Percentiles rank a stretch among this genome's conserved stretches.
These are phyloP conservation scores for Steinernema hermaphroditum DNA, from an alignment of 2,888 invertebrate species.

Conservation along the genomic window DNA sequence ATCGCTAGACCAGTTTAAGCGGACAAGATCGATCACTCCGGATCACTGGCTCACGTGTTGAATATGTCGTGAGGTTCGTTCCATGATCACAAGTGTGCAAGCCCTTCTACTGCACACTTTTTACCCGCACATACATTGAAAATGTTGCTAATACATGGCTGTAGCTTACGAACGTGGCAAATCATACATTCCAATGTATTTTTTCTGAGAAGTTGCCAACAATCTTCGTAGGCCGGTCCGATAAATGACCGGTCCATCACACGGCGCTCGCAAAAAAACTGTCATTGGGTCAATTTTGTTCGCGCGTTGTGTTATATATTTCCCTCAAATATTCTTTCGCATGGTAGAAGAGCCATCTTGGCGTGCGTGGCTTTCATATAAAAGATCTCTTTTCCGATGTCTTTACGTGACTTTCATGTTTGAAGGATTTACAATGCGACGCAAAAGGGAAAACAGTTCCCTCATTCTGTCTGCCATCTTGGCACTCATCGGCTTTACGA, in stretches of 20 bases:
- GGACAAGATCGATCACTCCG: too few species aligned
- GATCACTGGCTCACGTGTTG: too few species aligned
- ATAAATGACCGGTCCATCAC: background rate
- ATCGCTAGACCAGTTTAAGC: too few species aligned
- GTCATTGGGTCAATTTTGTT: conserved; percentile 23
- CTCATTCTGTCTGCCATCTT: background rate
- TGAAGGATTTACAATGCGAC: background rate
- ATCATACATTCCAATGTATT: background rate
- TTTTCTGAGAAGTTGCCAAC: conserved; percentile 18
- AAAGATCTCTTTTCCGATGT: background rate
- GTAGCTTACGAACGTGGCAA: background rate
- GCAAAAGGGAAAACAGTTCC: background rate
- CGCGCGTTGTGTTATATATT: conserved; percentile 5
- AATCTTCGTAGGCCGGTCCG: background rate
- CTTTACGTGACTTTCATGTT: too few species aligned
- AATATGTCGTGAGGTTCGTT: too few species aligned
- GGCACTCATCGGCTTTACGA: background rate
- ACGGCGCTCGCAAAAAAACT: conserved; percentile 8
- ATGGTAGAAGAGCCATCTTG: background rate
- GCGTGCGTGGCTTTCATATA: background rate
- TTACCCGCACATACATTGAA: too few species aligned
- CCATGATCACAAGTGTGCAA: too few species aligned
- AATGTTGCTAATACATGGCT: too few species aligned
- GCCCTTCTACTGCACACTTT: too few species aligned
- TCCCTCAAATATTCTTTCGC: background rate